These are phyloP conservation scores for Hyperoplus lanceolatus DNA, from an alignment of 2,797 vertebrate species.

Conservation along the genomic window DNA sequence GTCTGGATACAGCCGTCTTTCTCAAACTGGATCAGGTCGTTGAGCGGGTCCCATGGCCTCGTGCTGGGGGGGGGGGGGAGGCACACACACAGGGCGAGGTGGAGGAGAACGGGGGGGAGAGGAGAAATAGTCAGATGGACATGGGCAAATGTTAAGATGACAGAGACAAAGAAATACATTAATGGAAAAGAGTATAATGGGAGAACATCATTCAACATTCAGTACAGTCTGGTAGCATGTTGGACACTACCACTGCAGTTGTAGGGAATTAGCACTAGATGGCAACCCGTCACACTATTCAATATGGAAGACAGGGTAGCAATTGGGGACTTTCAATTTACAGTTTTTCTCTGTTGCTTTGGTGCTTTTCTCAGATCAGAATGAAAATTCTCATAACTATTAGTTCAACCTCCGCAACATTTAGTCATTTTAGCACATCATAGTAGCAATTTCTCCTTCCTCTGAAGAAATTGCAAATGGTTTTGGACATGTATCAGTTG, in stretches of 20 bases:
- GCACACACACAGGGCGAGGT: neutral
- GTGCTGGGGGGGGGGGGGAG: conserved; percentile 83
- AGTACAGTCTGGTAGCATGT: neutral
- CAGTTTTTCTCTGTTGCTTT: too few species aligned
- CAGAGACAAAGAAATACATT: neutral
- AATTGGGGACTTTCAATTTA: neutral
- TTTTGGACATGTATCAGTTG: too few species aligned
- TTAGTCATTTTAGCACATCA: too few species aligned
- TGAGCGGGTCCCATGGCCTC: conserved; percentile 97
- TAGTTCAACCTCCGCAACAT: too few species aligned
- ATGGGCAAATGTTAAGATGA: accelerated
- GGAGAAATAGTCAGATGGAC: neutral
- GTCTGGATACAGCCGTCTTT: conserved; percentile 97
- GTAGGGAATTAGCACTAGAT: conserved; percentile 42
- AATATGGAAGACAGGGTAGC: neutral
- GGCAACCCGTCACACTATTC: neutral
- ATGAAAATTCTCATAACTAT: too few species aligned
- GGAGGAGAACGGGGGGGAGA: neutral
- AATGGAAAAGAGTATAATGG: neutral
- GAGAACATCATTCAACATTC: neutral
- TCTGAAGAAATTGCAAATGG: too few species aligned
- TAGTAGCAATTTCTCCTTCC: too few species aligned
- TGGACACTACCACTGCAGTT: conserved; percentile 2
- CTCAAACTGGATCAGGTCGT: conserved; percentile 98
- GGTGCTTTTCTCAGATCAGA: too few species aligned